Conservation (phyloP, 1,140 invertebrate species). For the Drosophila orena region DNA sequence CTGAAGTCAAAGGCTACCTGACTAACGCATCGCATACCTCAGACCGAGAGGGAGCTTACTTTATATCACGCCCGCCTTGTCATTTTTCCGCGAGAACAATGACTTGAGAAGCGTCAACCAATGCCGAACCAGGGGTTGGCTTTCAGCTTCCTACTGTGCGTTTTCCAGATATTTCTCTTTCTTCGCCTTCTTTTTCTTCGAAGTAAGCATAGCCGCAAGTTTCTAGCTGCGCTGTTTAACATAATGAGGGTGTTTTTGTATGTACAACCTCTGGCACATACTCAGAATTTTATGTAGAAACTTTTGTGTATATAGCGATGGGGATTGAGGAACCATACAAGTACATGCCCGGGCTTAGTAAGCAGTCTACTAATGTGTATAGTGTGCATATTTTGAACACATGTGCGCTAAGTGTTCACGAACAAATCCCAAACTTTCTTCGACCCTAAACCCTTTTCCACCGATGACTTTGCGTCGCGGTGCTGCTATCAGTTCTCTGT, state of each 20-base stretch:
- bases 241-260: conserved; percentile 71
- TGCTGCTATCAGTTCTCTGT: not conserved
- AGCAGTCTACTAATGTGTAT: conserved; percentile 1
- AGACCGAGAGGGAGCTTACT: not conserved
- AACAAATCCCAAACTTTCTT: not conserved
- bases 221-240: conserved; percentile 55
- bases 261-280: conserved; percentile 20
- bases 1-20: too few species aligned
- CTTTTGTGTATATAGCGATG: not conserved
- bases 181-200: conserved; percentile 42
- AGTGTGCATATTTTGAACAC: not conserved
- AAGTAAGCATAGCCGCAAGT: conserved; percentile 37
- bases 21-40: too few species aligned
- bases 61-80: not conserved
- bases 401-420: not conserved
- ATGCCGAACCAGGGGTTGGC: conserved; percentile 7
- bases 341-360: conserved; percentile 18
- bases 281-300: conserved; percentile 22
- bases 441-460: not conserved
- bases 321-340: not conserved
- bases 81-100: conserved; percentile 16
- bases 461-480: not conserved
- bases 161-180: conserved; percentile 33
- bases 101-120: conserved; percentile 18
- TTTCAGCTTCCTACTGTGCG: conserved; percentile 4